Percentiles rank a stretch among this genome's conserved stretches.
Conservation (phyloP, 2,113 vertebrate species). For the Carassius carassius region DNA sequence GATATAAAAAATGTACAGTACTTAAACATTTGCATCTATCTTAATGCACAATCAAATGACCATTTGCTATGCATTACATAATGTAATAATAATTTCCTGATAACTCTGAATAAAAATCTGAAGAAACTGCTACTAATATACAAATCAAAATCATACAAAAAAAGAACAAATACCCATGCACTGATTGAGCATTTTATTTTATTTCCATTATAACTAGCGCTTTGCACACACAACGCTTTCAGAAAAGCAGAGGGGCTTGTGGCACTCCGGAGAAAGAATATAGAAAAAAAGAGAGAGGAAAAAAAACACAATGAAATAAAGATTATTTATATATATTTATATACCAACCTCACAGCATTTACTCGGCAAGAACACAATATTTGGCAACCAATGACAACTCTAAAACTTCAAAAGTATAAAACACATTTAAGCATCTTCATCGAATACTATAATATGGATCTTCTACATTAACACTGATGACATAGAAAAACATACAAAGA, state of each 20-base stretch:
- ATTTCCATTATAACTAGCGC: slow-evolving; percentile 76
- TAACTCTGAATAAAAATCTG: not conserved
- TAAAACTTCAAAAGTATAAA: slow-evolving; percentile 62
- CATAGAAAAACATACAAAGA: slow-evolving; percentile 66
- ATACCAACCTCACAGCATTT: slow-evolving; percentile 59
- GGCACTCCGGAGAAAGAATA: slow-evolving; percentile 71
- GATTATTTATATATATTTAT: slow-evolving; percentile 46
- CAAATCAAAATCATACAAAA: not conserved
- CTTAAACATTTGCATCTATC: not conserved
- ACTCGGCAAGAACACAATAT: slow-evolving; percentile 72
- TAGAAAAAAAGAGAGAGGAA: slow-evolving; percentile 61
- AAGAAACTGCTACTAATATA: not conserved
- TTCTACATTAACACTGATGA: slow-evolving; percentile 73
- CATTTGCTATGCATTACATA: not conserved
- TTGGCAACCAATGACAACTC: slow-evolving; percentile 78
- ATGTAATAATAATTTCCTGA: not conserved
- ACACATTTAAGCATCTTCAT: slow-evolving; percentile 65
- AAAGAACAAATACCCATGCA: slow-evolving; percentile 15
- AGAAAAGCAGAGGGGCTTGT: slow-evolving; percentile 71
- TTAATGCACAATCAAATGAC: not conserved
- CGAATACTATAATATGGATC: slow-evolving; percentile 68
- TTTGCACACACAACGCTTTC: slow-evolving; percentile 63
- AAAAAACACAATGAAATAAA: slow-evolving; percentile 70
- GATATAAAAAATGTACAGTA: not conserved
- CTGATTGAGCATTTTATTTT: slow-evolving; percentile 61